Evolutionary conservation across 2,797 vertebrate species (phyloP), one percentile per base, ranked within the genome.

Genomic region (Pipistrellus nathusii): DNA sequence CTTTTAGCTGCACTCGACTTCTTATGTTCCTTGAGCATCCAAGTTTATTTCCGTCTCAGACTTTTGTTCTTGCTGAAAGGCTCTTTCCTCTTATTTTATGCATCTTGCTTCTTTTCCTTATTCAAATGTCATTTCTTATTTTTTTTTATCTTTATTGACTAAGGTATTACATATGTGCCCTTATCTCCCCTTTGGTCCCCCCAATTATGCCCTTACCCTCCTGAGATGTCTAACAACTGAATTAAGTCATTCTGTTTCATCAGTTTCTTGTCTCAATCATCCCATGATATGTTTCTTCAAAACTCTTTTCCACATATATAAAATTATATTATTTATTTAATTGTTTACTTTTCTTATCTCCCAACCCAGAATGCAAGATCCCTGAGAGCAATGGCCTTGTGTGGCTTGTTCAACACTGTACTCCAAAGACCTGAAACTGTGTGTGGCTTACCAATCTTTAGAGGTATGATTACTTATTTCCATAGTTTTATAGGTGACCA

Each of bases 41-140:
- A 20, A 81, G 23, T 59, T 82, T 27, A 4, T 85, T 91, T 91
- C 51, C 78, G 15, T 59, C 20, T 66, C 84, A 2, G 75, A 46
- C 21, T 51, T 90, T 71, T 76, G 25, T 71, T 86, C n/a, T 94
- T 85, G 25, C 25, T 51, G 30, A 23, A 89, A 69, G 35, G 0
- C 25, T 59, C 55, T 64, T 9, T 88, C n/a, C 15, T 59, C 69
- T 78, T n/a, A 25, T 77, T 93, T 55, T 68, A 55, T 59, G 6
- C 32, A 23, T 30, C 46, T 55, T 53, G 30, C 20, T 87, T 18
- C 64, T 88, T 88, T 8, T 87, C 48, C n/a, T 90, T 73, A 59
- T 92, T 91, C 57, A 90, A 85, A 6, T 72, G 23, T 55, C 35
- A 25, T 94, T 86, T 89, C 80, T 91, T 84, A 62, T 30, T 62